phyloP scores from a whole-genome alignment of 1,140 invertebrate species.

The Popillia japonica region DNA sequence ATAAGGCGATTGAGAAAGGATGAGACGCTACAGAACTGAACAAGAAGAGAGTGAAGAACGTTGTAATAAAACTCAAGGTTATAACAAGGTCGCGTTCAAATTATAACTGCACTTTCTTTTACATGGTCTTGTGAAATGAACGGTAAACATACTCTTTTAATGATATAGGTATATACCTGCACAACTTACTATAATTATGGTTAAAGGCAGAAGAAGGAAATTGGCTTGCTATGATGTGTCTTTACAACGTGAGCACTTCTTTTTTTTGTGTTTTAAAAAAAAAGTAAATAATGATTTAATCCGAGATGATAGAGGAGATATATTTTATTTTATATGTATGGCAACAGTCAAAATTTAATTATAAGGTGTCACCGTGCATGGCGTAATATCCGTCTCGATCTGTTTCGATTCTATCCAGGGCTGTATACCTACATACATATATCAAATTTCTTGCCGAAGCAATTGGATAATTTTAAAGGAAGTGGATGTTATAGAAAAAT shows the following conservation, averaged over 20 bases:
- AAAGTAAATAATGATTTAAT: slow-evolving; percentile 12
- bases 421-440: too few relatives aligned
- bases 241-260: background rate
- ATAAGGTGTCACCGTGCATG: background rate
- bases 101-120: slow-evolving; percentile 11
- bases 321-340: background rate
- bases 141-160: slow-evolving; percentile 1
- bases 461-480: background rate
- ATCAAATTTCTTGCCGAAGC: background rate
- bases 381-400: too few relatives aligned
- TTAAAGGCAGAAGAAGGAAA: background rate
- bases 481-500: too few relatives aligned
- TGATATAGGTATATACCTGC: slow-evolving; percentile 10
- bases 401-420: too few relatives aligned
- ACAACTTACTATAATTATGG: slow-evolving; percentile 11
- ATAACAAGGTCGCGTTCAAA: background rate
- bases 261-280: too few relatives aligned
- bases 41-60: background rate
- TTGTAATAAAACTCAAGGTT: background rate
- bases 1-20: background rate
- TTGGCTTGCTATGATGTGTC: background rate
- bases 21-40: background rate
- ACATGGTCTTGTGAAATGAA: slow-evolving; percentile 10
- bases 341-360: background rate
- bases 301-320: background rate